Conservation (phyloP, 2,888 invertebrate genomes). For the Dendrolimus pini region DNA sequence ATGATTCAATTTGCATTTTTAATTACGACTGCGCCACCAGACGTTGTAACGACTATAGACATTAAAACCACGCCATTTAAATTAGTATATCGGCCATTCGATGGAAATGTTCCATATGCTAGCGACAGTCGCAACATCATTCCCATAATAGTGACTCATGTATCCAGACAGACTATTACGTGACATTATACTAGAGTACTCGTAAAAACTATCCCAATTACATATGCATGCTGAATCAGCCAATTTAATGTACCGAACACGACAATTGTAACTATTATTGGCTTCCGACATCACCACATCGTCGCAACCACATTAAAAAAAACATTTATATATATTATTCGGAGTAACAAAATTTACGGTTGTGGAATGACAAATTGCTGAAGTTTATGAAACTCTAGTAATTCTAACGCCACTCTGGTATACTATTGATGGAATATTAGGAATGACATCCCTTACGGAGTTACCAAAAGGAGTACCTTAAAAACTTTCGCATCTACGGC, state of each 20-base stretch:
- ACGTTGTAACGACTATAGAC: slow-evolving; percentile 7
- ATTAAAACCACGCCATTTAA: slow-evolving; percentile 14
- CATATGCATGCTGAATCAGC: slow-evolving; percentile 41
- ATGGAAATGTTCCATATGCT: slow-evolving; percentile 14
- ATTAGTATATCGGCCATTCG: slow-evolving; percentile 16
- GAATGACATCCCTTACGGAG: too few species aligned
- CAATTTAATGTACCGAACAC: slow-evolving; percentile 25
- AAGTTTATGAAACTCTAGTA: too few species aligned
- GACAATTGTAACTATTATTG: slow-evolving; percentile 12
- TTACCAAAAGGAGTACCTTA: too few species aligned
- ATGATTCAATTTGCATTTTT: not conserved
- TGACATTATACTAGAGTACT: slow-evolving; percentile 18
- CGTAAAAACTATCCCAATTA: slow-evolving; percentile 57
- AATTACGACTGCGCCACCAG: not conserved
- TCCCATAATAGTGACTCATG: slow-evolving; percentile 25
- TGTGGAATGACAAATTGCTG: too few species aligned
- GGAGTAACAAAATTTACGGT: too few species aligned
- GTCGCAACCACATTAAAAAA: too few species aligned
- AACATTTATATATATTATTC: too few species aligned
- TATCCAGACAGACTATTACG: slow-evolving; percentile 20
- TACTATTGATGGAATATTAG: too few species aligned
- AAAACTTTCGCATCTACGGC: too few species aligned
- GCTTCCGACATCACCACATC: too few species aligned
- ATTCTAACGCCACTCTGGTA: too few species aligned
- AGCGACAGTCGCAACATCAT: slow-evolving; percentile 15